Evolutionary conservation across 2,888 invertebrate genomes (phyloP).

Genomic region (Listrodromus nycthemerus): DNA sequence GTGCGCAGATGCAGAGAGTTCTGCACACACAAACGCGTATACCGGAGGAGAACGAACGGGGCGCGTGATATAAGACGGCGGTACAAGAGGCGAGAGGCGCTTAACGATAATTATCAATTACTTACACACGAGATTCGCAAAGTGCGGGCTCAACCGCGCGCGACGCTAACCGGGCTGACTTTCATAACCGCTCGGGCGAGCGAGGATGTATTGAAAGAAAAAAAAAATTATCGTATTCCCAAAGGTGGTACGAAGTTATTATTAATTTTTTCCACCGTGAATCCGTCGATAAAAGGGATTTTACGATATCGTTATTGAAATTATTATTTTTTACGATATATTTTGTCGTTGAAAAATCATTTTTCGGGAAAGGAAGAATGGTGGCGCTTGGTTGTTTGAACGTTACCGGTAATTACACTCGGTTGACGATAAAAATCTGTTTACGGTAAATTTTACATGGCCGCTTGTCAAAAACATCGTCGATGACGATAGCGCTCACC

Average conservation of each 20-base stretch:
- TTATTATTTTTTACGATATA: no score
- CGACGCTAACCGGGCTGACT: slow-evolving; percentile 36
- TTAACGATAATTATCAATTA: slow-evolving; percentile 74
- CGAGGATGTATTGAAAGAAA: slow-evolving; percentile 26
- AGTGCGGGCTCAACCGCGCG: slow-evolving; percentile 52
- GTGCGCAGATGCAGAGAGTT: slow-evolving; percentile 40
- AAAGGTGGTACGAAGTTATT: background rate
- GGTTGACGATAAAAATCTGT: slow-evolving; percentile 1
- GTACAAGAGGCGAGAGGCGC: slow-evolving; percentile 57
- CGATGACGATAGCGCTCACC: background rate
- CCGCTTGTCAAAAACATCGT: slow-evolving; percentile 11
- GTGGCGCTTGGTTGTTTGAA: background rate
- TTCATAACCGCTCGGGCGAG: slow-evolving; percentile 22
- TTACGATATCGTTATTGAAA: no score
- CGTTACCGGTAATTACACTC: background rate
- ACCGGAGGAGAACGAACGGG: background rate
- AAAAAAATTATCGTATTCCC: slow-evolving; percentile 12
- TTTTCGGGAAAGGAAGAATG: no score
- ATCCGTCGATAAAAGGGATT: background rate
- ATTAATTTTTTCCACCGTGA: background rate
- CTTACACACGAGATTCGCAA: slow-evolving; percentile 62
- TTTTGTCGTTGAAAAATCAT: no score
- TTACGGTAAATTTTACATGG: background rate
- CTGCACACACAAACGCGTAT: slow-evolving; percentile 17
- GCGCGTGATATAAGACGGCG: slow-evolving; percentile 50